phyloP scores from a whole-genome alignment of 2,888 invertebrate species.

The Megalurothrips usitatus region DNA sequence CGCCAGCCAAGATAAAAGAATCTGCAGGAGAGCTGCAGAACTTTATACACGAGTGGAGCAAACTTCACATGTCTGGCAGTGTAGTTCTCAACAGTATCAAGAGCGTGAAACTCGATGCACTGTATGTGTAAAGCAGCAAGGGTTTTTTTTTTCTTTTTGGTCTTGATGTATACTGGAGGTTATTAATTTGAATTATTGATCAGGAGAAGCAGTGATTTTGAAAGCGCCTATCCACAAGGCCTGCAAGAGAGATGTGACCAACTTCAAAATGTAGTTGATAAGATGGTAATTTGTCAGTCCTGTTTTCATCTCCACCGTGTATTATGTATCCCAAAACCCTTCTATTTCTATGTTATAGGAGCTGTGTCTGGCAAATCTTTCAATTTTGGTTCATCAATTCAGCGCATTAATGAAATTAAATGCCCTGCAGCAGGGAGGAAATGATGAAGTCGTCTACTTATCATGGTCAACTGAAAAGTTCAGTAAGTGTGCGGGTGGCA shows the following conservation, averaged over 20 bases:
- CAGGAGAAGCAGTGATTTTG: not conserved
- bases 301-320: too few relatives aligned
- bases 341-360: not conserved
- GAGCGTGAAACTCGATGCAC: not conserved
- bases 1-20: not conserved
- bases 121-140: not conserved
- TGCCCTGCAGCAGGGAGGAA: not conserved
- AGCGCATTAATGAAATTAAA: not conserved
- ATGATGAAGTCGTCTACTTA: not conserved
- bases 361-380: not conserved
- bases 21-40: not conserved
- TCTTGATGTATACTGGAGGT: not conserved
- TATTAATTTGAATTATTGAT: not conserved
- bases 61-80: not conserved
- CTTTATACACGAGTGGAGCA: not conserved
- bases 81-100: not conserved
- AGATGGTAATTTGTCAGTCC: not conserved
- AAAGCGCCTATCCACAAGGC: not conserved
- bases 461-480: not conserved
- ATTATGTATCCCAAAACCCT: not conserved
- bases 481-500: not conserved
- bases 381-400: not conserved
- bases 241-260: slow-evolving; percentile 7
- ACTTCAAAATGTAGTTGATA: not conserved
- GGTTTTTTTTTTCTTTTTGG: not conserved